Evolutionary conservation across 2,797 vertebrate genomes (phyloP), one percentile per base, ranked within the genome.

Genomic region (Momotus momota): DNA sequence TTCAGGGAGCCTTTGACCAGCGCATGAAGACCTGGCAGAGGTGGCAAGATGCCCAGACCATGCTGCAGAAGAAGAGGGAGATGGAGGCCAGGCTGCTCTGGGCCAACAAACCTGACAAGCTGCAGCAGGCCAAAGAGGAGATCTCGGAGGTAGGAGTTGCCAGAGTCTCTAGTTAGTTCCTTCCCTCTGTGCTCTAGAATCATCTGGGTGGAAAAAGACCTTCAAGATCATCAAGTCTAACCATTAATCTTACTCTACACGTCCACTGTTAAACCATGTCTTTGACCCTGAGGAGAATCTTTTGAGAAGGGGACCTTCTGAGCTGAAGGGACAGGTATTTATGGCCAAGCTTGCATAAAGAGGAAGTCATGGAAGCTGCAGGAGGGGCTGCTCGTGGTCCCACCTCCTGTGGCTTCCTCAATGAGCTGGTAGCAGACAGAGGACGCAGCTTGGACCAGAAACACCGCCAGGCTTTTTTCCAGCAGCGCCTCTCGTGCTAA

Each of bases 41-140:
- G 25, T 99, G 99, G 99, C 99, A 99, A 98, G 99, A 99, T 0
- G 99, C 98, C 66, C 99, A 99, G 96, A 86, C 98, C 92, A 98
- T 95, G 66, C 98, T 99, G 96, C 99, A 99, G 98, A 99, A 99
- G 98, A 99, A 99, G 95, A 98, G 99, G 74, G 99, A 99, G 97
- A 97, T 97, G 0, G 99, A 99, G 92, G 99, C 99, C 91, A 99
- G 99, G 85, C 98, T 99, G 67, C 98, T 99, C 20, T 99, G 99
- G 99, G 99, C 99, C 97, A 99, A 99, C 98, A 99, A 99, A 92
- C 99, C 99, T 0, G 99, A 99, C 96, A 99, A 99, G 93, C 98
- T 99, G 80, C 99, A 99, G 96, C 99, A 99, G 97, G 99, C 99
- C 95, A 99, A 99, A 92, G 99, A 99, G 8, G 99, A 99, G 97